Conservation (phyloP, 2,113 vertebrate genomes). For the Rhynchomys soricoides region DNA sequence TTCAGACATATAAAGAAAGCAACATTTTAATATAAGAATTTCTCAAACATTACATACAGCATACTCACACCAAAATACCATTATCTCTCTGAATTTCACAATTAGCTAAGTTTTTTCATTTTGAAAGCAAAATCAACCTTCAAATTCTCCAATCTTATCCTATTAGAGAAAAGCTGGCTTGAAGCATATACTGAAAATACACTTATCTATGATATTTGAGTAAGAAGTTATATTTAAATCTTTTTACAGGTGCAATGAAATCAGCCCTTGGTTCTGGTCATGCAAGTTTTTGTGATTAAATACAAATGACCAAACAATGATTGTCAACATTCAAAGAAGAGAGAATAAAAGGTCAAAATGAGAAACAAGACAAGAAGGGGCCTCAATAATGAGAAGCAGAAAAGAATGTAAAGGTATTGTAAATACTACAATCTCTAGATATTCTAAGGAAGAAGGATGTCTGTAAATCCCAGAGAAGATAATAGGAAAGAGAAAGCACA, state of each 20-base stretch:
- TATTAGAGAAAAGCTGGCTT: neutral
- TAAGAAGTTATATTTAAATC: neutral
- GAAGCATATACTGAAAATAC: neutral
- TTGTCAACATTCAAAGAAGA: neutral
- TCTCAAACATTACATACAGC: neutral
- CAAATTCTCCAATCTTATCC: neutral
- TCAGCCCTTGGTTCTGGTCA: neutral
- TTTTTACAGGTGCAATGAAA: neutral
- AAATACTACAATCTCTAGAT: neutral
- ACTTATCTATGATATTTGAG: neutral
- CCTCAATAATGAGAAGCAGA: neutral
- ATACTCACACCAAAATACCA: neutral
- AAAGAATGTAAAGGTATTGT: neutral
- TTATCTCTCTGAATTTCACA: neutral
- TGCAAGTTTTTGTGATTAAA: neutral
- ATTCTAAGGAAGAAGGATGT: neutral
- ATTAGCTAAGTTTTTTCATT: neutral
- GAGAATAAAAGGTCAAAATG: neutral
- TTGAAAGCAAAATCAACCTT: neutral
- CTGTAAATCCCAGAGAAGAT: too few species aligned
- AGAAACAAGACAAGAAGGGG: neutral
- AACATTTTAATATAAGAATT: neutral
- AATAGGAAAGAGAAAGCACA: neutral
- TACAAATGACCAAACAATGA: neutral
- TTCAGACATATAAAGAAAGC: neutral